Percentiles rank a stretch among this genome's conserved stretches.
phyloP scores from a whole-genome alignment of 2,888 invertebrate genomes.

The Thecocarcelia acutangulata region DNA sequence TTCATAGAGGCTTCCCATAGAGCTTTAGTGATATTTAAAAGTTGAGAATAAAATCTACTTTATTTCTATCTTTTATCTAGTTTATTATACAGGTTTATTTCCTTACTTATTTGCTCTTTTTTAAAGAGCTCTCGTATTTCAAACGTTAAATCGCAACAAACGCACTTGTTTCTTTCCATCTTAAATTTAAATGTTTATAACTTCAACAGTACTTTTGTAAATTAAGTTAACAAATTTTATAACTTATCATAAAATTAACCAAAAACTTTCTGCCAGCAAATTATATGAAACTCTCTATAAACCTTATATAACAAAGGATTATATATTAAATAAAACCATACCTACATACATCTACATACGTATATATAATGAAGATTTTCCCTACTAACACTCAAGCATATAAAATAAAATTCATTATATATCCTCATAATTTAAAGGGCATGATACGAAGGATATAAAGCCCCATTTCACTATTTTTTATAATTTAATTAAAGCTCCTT shows the following conservation, averaged over 20 bases:
- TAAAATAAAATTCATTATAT: neutral
- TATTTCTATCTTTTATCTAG: too few species aligned
- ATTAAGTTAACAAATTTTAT: slow-evolving; percentile 12
- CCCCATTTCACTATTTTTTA: slow-evolving; percentile 51
- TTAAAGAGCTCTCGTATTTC: too few species aligned
- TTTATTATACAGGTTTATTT: too few species aligned
- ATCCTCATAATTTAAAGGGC: slow-evolving; percentile 29
- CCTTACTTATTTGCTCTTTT: too few species aligned
- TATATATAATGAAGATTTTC: slow-evolving; percentile 12
- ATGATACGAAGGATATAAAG: slow-evolving; percentile 31
- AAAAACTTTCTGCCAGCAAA: neutral
- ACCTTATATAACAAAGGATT: too few species aligned
- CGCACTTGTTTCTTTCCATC: too few species aligned
- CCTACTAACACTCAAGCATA: slow-evolving; percentile 5
- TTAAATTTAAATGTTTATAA: too few species aligned
- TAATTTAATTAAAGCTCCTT: slow-evolving; percentile 58
- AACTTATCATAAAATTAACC: slow-evolving; percentile 11
- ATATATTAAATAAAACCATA: neutral
- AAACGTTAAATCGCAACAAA: too few species aligned
- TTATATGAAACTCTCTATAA: too few species aligned
- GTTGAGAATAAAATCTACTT: too few species aligned
- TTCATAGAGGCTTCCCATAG: too few species aligned
- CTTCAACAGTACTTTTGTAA: neutral
- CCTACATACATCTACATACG: slow-evolving; percentile 31
- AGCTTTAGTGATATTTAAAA: too few species aligned